Evolutionary conservation across 2,113 vertebrate genomes (phyloP).

Genomic region (Myrmophylax atrothorax): DNA sequence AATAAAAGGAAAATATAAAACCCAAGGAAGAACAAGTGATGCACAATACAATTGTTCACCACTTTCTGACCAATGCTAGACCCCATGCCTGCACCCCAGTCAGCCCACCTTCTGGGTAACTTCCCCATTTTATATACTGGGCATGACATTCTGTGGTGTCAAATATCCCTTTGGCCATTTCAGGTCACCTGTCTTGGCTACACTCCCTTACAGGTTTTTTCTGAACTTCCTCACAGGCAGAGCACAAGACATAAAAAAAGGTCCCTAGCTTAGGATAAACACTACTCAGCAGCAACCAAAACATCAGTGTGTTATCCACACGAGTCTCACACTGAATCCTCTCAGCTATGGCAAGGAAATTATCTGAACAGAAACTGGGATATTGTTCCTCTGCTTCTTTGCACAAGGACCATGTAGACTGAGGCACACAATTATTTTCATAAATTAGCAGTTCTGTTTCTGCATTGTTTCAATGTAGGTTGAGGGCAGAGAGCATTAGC

Average conservation of each 20-base stretch:
- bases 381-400: neutral
- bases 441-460: neutral
- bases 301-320: neutral
- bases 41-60: neutral
- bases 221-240: neutral
- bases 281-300: neutral
- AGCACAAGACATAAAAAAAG: neutral
- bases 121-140: neutral
- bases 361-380: neutral
- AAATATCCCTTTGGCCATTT: neutral
- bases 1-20: neutral
- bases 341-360: neutral
- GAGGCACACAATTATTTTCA: neutral
- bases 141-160: neutral
- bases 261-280: neutral
- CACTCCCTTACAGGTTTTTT: neutral
- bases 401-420: neutral
- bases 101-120: neutral
- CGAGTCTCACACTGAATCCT: neutral
- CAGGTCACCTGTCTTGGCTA: neutral
- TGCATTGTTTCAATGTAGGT: neutral
- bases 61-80: neutral
- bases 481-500: neutral
- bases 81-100: neutral
- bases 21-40: neutral